Evolutionary conservation across 2,797 vertebrate genomes (phyloP), one percentile per base, ranked within the genome.

Genomic region (Tiaroga cobitis): DNA sequence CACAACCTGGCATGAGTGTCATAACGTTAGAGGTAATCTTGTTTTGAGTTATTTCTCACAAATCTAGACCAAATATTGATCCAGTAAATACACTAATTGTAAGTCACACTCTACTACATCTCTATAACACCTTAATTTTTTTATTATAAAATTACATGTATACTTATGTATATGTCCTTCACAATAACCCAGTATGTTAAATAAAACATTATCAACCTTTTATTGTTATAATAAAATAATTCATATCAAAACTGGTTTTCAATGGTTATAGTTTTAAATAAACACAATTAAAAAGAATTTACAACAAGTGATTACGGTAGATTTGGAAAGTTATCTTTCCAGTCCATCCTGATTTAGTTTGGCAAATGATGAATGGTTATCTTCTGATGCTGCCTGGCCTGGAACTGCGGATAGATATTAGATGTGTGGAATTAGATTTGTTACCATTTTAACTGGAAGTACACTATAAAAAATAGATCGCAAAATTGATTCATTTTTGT

Each of bases 361-460:
- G 21, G 43, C 24, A n/a, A 37, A 46, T 13, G 26, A 80, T 87
- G 89, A 85, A 56, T 5, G n/a, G 61, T 90, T 95, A 95, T 85
- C 89, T 92, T 11, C 73, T 92, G 84, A 89, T 67, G 87, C 82
- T 95, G 89, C 93, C 95, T 89, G 85, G 78, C 80, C 56, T 90
- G 80, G 95, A 96, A 54, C 95, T 96, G 84, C 2, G 49, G 63
- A 81, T n/a, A 93, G 89, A 67, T 2, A 87, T 89, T 89, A 89
- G 56, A 79, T 3, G 16, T 11, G 24, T 75, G 11, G 83, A 43
- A 70, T 83, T 54, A 83, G 26, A 80, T 68, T 37, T 26, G 18
- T 34, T 84, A 2, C 5, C 11, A 49, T 16, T 46, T 80, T 63
- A 65, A 85, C n/a, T 46, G 3, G 24, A 82, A 46, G 34, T 49